phyloP scores from a whole-genome alignment of 2,113 vertebrate species.

The Plecturocebus donacophilus region DNA sequence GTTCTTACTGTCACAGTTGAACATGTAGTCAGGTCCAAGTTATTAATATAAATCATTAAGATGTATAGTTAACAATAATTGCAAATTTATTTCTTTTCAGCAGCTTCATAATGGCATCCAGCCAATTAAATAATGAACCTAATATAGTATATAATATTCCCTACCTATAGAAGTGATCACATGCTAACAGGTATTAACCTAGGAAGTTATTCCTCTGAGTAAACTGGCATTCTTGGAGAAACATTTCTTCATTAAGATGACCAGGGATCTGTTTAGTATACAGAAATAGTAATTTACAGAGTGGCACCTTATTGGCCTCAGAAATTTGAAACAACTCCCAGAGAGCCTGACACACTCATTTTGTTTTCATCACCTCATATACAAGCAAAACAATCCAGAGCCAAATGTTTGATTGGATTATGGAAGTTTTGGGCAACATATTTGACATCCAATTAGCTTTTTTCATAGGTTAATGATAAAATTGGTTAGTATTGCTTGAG shows the following conservation, averaged over 20 bases:
- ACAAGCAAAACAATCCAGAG: slow-evolving; percentile 52
- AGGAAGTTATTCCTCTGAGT: slow-evolving; percentile 51
- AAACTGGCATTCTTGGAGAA: slow-evolving; percentile 52
- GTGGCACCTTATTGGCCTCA: slow-evolving; percentile 42
- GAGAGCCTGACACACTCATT: slow-evolving; percentile 58
- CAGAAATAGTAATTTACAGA: slow-evolving; percentile 51
- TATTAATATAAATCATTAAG: slow-evolving; percentile 42
- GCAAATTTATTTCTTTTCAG: slow-evolving; percentile 36
- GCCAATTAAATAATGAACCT: slow-evolving; percentile 21
- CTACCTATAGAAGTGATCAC: slow-evolving; percentile 29
- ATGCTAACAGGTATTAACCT: slow-evolving; percentile 53
- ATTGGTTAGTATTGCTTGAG: slow-evolving; percentile 53
- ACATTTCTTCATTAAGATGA: slow-evolving; percentile 48
- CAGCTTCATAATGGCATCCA: neutral
- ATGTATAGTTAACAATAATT: slow-evolving; percentile 40
- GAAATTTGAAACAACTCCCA: slow-evolving; percentile 64
- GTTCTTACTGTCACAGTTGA: neutral
- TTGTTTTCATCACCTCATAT: slow-evolving; percentile 68
- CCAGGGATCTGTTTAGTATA: slow-evolving; percentile 15
- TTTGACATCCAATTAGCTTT: slow-evolving; percentile 37
- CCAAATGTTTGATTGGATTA: slow-evolving; percentile 55
- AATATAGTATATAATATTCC: slow-evolving; percentile 49
- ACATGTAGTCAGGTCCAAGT: neutral
- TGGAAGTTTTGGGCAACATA: slow-evolving; percentile 36
- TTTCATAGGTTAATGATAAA: slow-evolving; percentile 51